Base-by-base conservation (phyloP, 2,888 invertebrate species). In the Hartigia nigra region DNA sequence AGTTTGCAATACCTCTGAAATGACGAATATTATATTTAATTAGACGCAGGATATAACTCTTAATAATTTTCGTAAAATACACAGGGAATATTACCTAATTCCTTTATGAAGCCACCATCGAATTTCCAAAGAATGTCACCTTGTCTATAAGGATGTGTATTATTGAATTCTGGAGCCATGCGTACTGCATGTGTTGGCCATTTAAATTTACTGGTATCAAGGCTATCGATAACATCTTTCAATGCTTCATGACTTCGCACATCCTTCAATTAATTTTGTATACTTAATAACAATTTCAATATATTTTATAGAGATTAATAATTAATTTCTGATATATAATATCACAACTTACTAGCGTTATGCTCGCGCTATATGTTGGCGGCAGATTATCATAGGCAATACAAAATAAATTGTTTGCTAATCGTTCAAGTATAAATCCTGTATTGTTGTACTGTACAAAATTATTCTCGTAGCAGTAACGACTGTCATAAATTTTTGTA, bases 371-470 rank as follows among this genome's bases (percentile, higher is more conserved):
- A 75, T 90, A 90, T 31, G 86, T 84, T 31, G 90, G 89, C 75
- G 93, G 94, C 78, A 94, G 90, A 91, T 95, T 95, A 81, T 93
- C 94, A 77, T 92, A 93, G 31, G 93, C 91, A 79, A 95, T 93
- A 85, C 95, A 95, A 86, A 95, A 94, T 80, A 95, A 87, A 81
- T 93, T 93, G 80, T 92, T 92, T 34, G 89, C 85, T 70, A 91
- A 79, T 82, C 89, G 89, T 79, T 90, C 88, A n/a, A 91, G 85
- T 81, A 91, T 86, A 77, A 90, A 91, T 78, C 86, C 91, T 0
- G 93, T 93, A 81, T 93, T 93, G 86, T 94, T 94, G 72, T 92
- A 89, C 82, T 93, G 93, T 82, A 94, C 91, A 78, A 93, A 92
- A 84, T 94, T 92, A 74, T 91, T 91, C 79, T 93, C 92, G 82